These are phyloP conservation scores for Drosophila acutilabella DNA, from an alignment of 2,888 invertebrate species.

Conservation along the genomic window DNA sequence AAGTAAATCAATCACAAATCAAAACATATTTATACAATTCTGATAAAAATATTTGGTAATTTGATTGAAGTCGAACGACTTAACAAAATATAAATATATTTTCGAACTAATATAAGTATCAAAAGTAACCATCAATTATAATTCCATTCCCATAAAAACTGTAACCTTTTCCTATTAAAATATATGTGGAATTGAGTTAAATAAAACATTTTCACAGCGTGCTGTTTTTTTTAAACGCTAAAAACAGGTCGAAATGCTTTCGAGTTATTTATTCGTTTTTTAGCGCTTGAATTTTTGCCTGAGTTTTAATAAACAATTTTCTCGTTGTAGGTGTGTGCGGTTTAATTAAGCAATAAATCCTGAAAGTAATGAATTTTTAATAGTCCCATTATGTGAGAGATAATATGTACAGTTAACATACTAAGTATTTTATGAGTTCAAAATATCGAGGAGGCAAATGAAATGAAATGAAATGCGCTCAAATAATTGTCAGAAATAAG, in stretches of 20 bases:
- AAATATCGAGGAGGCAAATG: background rate
- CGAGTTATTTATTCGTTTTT: constrained; percentile 8
- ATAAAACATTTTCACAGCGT: background rate
- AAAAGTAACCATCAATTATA: too few species aligned
- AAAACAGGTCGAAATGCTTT: background rate
- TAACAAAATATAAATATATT: too few species aligned
- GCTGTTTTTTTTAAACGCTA: background rate
- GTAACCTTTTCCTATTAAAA: background rate
- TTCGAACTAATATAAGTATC: too few species aligned
- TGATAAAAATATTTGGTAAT: too few species aligned
- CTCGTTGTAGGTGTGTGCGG: background rate
- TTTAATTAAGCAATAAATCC: constrained; percentile 30
- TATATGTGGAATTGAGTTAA: background rate
- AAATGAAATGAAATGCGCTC: constrained; percentile 2
- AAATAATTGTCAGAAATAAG: background rate
- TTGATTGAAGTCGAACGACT: too few species aligned
- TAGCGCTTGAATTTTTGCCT: background rate
- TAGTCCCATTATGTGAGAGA: constrained; percentile 18
- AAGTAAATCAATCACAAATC: too few species aligned
- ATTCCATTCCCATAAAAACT: too few species aligned
- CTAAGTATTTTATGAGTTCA: constrained; percentile 16
- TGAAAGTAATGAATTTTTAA: constrained; percentile 17
- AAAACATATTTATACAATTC: too few species aligned
- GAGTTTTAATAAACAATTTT: constrained; percentile 13
- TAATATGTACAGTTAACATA: constrained; percentile 9